A percentile compares a stretch with the other conserved stretches of the same genome.
Evolutionary conservation across 1,140 invertebrate species (phyloP).

Genomic region (Macrotrachela quadricornifera): DNA sequence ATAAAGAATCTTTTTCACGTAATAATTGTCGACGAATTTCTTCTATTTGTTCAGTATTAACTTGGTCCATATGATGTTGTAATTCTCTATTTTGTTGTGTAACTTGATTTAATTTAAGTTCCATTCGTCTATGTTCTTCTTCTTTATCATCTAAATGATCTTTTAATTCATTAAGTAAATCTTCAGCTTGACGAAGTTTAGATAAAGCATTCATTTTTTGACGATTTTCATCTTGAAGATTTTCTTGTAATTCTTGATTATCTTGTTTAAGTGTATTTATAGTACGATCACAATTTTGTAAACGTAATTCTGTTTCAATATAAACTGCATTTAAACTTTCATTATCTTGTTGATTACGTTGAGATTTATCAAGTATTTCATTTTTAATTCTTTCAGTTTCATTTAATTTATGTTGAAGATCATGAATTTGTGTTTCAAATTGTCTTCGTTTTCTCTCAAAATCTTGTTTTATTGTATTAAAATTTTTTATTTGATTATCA

Average conservation of each 20-base stretch:
- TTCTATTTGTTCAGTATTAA: conserved; percentile 55
- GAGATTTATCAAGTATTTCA: conserved; percentile 26
- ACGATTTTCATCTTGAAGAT: conserved; percentile 76
- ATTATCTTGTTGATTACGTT: conserved; percentile 38
- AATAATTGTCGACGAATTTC: conserved; percentile 65
- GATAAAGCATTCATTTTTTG: conserved; percentile 71
- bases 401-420: conserved; percentile 31
- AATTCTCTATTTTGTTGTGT: conserved; percentile 42
- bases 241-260: conserved; percentile 52
- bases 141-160: conserved; percentile 89
- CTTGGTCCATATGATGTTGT: conserved; percentile 43
- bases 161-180: conserved; percentile 58
- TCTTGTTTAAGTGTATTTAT: conserved; percentile 49
- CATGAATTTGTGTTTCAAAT: conserved; percentile 52
- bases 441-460: conserved; percentile 76
- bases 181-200: conserved; percentile 61
- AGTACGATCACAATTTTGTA: conserved; percentile 15
- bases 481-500: conserved; percentile 62
- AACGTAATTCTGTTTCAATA: conserved; percentile 20
- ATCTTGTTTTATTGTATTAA: conserved; percentile 58
- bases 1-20: conserved; percentile 65
- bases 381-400: conserved; percentile 34
- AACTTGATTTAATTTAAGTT: conserved; percentile 53
- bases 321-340: conserved; percentile 19
- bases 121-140: conserved; percentile 57